Evolutionary conservation across 2,888 invertebrate genomes (phyloP).

Genomic region (Plemyria rubiginata): DNA sequence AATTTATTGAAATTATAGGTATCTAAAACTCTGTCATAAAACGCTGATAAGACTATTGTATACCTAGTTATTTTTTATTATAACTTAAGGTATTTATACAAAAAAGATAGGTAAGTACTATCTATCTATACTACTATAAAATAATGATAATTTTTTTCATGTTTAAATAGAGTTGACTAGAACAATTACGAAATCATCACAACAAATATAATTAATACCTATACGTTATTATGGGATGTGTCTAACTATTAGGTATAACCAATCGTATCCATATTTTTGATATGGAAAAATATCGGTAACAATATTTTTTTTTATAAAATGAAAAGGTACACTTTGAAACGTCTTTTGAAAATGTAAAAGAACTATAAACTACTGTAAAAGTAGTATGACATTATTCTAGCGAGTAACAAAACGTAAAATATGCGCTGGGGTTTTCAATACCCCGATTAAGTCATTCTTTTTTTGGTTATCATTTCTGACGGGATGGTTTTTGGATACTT

Average conservation of each 20-base stretch:
- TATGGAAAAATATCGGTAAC: no score
- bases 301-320: neutral
- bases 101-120: neutral
- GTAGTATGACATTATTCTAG: neutral
- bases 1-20: neutral
- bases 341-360: no score
- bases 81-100: constrained; percentile 39
- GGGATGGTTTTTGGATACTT: no score
- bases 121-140: neutral
- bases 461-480: no score
- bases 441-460: no score
- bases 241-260: neutral
- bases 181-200: constrained; percentile 22
- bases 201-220: neutral
- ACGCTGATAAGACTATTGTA: no score
- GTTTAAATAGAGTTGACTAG: constrained; percentile 16
- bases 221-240: neutral
- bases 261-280: no score
- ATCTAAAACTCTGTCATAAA: constrained; percentile 24
- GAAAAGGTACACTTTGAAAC: neutral
- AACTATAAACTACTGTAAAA: neutral
- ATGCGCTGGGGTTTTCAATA: no score
- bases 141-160: neutral
- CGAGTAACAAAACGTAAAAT: no score
- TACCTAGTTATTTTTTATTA: no score